A percentile compares a stretch with the other conserved stretches of the same genome.
Evolutionary conservation across 1,140 invertebrate species (phyloP).

Genomic region (Meloidogyne hapla): DNA sequence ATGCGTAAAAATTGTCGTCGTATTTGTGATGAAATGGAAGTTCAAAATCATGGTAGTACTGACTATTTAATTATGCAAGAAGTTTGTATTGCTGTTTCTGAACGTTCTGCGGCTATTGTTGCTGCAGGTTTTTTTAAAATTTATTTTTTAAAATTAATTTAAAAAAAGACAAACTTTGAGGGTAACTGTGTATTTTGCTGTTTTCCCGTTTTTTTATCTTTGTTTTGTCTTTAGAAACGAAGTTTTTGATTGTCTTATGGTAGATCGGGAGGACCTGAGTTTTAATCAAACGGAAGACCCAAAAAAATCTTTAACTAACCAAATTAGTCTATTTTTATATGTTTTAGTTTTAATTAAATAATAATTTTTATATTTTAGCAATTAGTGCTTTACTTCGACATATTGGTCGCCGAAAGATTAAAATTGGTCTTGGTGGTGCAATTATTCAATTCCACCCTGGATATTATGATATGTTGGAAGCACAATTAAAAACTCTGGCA

Average conservation of each 20-base stretch:
- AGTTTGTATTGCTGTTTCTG: constrained; percentile 58
- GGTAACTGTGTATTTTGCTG: no score
- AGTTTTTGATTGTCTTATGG: no score
- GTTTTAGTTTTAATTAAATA: background rate
- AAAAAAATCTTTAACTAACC: no score
- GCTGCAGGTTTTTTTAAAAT: constrained; percentile 51
- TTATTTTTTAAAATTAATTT: constrained; percentile 17
- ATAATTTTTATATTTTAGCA: constrained; percentile 43
- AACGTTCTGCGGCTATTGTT: constrained; percentile 59
- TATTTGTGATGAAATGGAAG: constrained; percentile 63
- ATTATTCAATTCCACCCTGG: constrained; percentile 63
- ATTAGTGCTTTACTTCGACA: constrained; percentile 61
- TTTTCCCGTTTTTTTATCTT: no score
- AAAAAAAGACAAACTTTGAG: no score
- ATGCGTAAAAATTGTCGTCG: constrained; percentile 57
- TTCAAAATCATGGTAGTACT: constrained; percentile 57
- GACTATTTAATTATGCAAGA: constrained; percentile 60
- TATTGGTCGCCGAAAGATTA: constrained; percentile 47
- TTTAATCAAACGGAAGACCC: no score
- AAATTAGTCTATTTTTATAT: no score
- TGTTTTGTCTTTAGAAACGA: no score
- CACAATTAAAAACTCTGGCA: constrained; percentile 54
- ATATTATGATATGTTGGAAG: constrained; percentile 57
- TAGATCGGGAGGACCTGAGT: no score
- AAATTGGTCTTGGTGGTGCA: constrained; percentile 62